Conservation (phyloP, 2,888 invertebrate species). For the Malthinus seriepunctatus region DNA sequence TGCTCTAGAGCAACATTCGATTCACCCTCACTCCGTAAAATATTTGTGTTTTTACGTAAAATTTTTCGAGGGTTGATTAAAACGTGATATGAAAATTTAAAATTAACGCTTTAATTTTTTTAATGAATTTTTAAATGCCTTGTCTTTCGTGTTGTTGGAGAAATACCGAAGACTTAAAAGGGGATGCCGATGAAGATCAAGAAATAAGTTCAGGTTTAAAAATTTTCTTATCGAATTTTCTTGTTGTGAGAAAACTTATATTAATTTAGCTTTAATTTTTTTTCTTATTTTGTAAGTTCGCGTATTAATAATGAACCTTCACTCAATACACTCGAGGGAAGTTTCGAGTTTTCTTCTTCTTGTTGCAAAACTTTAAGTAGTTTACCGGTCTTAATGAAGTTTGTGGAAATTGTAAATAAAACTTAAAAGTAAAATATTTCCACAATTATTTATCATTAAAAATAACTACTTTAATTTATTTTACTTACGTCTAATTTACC, state of each 20-base stretch:
- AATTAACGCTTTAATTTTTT: constrained; percentile 6
- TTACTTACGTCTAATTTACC: too few relatives aligned
- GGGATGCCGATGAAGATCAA: constrained; percentile 30
- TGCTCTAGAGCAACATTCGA: constrained; percentile 9
- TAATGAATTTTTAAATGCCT: constrained; percentile 33
- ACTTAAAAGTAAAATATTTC: too few relatives aligned
- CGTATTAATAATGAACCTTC: too few relatives aligned
- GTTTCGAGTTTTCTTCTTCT: too few relatives aligned
- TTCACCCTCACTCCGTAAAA: constrained; percentile 13
- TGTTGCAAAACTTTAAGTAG: too few relatives aligned
- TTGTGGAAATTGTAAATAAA: too few relatives aligned
- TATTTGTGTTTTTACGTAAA: constrained; percentile 11
- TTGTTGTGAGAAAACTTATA: background rate
- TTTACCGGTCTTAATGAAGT: too few relatives aligned
- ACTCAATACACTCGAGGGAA: too few relatives aligned
- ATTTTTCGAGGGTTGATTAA: background rate
- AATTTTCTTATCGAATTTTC: background rate
- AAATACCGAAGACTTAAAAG: constrained; percentile 34
- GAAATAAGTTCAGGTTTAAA: constrained; percentile 29
- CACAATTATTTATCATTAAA: too few relatives aligned
- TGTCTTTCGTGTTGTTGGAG: constrained; percentile 37
- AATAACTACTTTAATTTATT: too few relatives aligned
- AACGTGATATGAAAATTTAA: background rate
- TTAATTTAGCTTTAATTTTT: too few relatives aligned
- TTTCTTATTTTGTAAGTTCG: too few relatives aligned